Percentiles rank a stretch among this genome's conserved stretches.
phyloP scores from a whole-genome alignment of 1,140 invertebrate species.

The Steinernema khuongi region DNA sequence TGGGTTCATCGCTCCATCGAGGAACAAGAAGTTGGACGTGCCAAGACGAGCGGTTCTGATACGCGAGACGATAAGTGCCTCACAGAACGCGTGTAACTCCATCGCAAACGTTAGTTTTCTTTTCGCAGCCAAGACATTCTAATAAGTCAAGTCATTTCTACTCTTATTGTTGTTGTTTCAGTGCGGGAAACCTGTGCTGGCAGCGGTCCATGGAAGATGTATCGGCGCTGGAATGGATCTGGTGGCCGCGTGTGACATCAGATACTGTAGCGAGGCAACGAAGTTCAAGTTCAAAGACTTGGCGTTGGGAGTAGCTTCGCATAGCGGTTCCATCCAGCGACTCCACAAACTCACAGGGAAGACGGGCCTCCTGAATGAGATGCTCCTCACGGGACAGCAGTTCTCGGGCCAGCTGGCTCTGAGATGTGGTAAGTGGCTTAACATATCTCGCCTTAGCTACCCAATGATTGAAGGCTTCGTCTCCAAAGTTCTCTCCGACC shows the following conservation, averaged over 20 bases:
- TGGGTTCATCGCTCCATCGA: background rate
- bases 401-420: background rate
- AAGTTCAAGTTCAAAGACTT: slow-evolving; percentile 83
- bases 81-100: background rate
- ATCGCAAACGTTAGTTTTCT: background rate
- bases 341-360: slow-evolving; percentile 4
- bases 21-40: background rate
- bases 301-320: background rate
- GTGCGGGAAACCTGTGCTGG: slow-evolving; percentile 79
- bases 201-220: slow-evolving; percentile 78
- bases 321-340: background rate
- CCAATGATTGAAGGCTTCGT: background rate
- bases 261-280: slow-evolving; percentile 81
- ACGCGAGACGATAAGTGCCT: background rate
- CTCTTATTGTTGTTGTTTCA: background rate
- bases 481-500: background rate
- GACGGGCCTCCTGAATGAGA: background rate
- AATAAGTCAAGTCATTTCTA: background rate
- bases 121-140: background rate
- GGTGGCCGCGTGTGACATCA: slow-evolving; percentile 79
- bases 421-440: background rate
- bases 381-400: background rate
- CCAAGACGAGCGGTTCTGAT: background rate
- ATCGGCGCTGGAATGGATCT: slow-evolving; percentile 83
- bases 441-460: background rate